These are phyloP conservation scores for Narcine bancroftii DNA, from an alignment of 2,113 vertebrate species.

Conservation along the genomic window DNA sequence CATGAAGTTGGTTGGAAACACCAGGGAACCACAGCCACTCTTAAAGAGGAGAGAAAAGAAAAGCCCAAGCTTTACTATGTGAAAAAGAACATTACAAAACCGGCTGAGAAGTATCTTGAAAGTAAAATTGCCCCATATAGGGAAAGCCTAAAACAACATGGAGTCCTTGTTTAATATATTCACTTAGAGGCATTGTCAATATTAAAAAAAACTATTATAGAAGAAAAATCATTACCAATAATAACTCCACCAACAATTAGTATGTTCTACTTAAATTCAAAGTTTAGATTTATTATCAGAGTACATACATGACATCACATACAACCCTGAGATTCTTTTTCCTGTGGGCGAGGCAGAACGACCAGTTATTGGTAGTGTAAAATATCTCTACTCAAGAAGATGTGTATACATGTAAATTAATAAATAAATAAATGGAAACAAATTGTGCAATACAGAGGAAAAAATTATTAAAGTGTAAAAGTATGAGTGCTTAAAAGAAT, in stretches of 20 bases:
- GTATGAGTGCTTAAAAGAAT: too few relatives aligned
- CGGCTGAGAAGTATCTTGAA: slow-evolving; percentile 77
- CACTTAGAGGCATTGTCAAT: neutral
- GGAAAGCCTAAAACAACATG: slow-evolving; percentile 73
- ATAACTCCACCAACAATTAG: neutral
- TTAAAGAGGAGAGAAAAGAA: slow-evolving; percentile 81
- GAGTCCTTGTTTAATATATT: slow-evolving; percentile 68
- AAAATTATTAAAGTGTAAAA: too few relatives aligned
- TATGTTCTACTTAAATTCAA: neutral
- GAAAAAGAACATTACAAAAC: slow-evolving; percentile 65
- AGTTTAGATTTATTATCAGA: too few relatives aligned
- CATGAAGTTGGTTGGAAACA: slow-evolving; percentile 93
- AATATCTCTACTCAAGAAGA: too few relatives aligned
- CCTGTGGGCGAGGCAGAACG: too few relatives aligned
- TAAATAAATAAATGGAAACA: too few relatives aligned
- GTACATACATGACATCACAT: too few relatives aligned
- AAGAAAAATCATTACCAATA: neutral
- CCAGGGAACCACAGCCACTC: slow-evolving; percentile 77
- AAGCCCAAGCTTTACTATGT: slow-evolving; percentile 72
- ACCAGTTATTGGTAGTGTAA: too few relatives aligned
- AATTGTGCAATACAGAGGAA: too few relatives aligned
- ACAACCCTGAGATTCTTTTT: too few relatives aligned
- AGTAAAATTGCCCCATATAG: slow-evolving; percentile 72
- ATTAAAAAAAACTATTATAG: neutral
- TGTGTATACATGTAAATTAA: too few relatives aligned